Percentiles rank a stretch among this genome's conserved stretches.
These are phyloP conservation scores for Gerris lacustris DNA, from an alignment of 2,888 invertebrate species.

Conservation along the genomic window DNA sequence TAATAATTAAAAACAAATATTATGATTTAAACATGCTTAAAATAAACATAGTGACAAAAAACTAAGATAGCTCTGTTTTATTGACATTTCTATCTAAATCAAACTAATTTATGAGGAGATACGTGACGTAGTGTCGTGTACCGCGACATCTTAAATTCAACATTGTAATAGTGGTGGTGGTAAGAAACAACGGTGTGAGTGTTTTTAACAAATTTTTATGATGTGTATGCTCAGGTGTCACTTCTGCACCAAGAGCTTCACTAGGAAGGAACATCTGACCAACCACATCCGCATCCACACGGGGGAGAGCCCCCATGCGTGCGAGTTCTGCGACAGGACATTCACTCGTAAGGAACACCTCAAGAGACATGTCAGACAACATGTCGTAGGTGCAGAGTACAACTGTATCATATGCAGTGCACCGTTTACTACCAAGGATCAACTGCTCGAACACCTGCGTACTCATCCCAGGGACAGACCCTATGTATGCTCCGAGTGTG, in stretches of 20 bases:
- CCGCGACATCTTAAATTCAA: too few relatives aligned
- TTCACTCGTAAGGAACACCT: slow-evolving; percentile 78
- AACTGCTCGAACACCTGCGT: slow-evolving; percentile 62
- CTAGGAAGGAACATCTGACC: slow-evolving; percentile 32
- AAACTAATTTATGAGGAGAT: too few relatives aligned
- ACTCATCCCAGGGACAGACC: slow-evolving; percentile 68
- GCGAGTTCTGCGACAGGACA: slow-evolving; percentile 71
- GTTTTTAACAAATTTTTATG: too few relatives aligned
- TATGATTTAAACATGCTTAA: too few relatives aligned
- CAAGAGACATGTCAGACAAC: slow-evolving; percentile 56
- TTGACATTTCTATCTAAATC: too few relatives aligned
- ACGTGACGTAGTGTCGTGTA: too few relatives aligned
- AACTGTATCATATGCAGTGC: slow-evolving; percentile 64
- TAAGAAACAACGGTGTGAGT: too few relatives aligned
- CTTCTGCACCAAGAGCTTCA: slow-evolving; percentile 47
- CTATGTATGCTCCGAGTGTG: slow-evolving; percentile 49
- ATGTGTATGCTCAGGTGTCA: slow-evolving; percentile 21
- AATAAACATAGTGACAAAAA: too few relatives aligned
- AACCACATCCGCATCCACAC: slow-evolving; percentile 73
- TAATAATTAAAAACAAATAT: too few relatives aligned
- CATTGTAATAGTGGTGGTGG: too few relatives aligned
- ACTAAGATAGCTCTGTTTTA: too few relatives aligned
- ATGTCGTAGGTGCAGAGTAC: slow-evolving; percentile 52
- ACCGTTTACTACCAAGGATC: slow-evolving; percentile 61
- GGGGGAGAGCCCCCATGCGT: slow-evolving; percentile 75